Percentiles rank a stretch among this genome's conserved stretches.
These are phyloP conservation scores for Gryllus longicercus DNA, from an alignment of 2,888 invertebrate genomes.

Conservation along the genomic window DNA sequence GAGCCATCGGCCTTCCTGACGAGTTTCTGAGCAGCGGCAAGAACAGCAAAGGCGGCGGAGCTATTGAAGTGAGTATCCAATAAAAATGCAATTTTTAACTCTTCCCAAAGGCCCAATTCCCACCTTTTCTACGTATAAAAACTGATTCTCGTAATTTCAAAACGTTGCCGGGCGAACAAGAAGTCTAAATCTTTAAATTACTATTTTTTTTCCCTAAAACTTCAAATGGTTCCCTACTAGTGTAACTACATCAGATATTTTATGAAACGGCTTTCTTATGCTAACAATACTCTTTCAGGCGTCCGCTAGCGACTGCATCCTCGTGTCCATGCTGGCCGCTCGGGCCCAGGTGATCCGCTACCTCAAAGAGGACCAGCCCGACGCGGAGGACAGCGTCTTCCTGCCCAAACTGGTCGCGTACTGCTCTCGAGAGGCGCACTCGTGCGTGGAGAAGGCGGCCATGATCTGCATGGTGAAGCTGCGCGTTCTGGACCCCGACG, in stretches of 20 bases:
- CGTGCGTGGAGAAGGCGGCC: constrained; percentile 74
- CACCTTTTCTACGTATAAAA: background rate
- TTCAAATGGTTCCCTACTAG: no score
- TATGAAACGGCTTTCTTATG: no score
- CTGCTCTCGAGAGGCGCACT: constrained; percentile 69
- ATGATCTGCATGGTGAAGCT: constrained; percentile 72
- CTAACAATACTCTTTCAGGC: constrained; percentile 47
- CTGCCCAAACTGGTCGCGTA: constrained; percentile 75
- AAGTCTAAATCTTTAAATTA: background rate
- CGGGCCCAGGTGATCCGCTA: constrained; percentile 66
- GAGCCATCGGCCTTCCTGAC: constrained; percentile 68
- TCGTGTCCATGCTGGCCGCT: constrained; percentile 74
- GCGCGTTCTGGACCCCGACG: constrained; percentile 68
- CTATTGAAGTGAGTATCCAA: constrained; percentile 59
- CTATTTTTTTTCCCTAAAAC: background rate
- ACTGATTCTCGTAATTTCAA: background rate
- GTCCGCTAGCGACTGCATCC: constrained; percentile 78
- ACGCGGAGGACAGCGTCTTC: constrained; percentile 62
- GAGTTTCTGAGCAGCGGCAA: constrained; percentile 59
- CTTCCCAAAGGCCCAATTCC: background rate
- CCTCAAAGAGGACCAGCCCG: constrained; percentile 56
- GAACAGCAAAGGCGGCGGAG: constrained; percentile 69
- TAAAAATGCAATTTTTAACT: background rate
- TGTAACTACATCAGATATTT: no score
- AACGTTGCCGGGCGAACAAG: background rate